Percentiles rank a stretch among this genome's conserved stretches.
Conservation (phyloP, 2,113 vertebrate genomes). For the Aleadryas rufinucha region DNA sequence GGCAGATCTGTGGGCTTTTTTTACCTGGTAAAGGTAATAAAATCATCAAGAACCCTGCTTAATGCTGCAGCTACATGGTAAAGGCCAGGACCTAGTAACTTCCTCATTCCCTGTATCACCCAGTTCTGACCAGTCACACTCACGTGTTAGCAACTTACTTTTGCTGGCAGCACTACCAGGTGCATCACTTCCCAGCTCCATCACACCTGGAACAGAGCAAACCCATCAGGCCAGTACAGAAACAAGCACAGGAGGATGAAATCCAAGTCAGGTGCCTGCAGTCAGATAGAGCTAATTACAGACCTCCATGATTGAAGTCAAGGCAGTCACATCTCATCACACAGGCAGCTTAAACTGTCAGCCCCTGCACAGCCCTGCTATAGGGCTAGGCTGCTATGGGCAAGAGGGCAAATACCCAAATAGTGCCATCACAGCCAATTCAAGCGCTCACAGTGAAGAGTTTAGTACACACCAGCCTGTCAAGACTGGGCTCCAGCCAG, state of each 20-base stretch:
- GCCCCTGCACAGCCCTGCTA: neutral
- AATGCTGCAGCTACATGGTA: neutral
- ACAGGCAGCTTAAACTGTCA: slow-evolving; percentile 16
- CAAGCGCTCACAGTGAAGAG: neutral
- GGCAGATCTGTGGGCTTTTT: neutral
- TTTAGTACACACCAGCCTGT: neutral
- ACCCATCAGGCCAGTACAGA: neutral
- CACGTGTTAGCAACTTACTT: neutral
- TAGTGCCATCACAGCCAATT: rapidly evolving
- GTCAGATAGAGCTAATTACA: slow-evolving; percentile 84
- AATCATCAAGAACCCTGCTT: neutral
- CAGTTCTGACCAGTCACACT: neutral
- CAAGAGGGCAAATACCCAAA: neutral
- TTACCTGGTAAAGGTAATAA: neutral
- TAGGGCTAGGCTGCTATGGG: neutral
- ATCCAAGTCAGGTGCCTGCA: neutral
- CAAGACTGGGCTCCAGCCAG: neutral
- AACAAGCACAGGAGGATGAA: neutral
- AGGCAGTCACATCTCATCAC: slow-evolving; percentile 73
- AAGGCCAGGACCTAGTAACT: too few relatives aligned
- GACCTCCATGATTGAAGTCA: slow-evolving; percentile 73
- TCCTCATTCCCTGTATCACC: neutral
- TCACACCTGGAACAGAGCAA: neutral
- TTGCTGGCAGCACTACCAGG: neutral
- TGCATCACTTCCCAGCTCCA: neutral